Evolutionary conservation across 2,888 invertebrate genomes (phyloP).

Genomic region (Oxytorus armatus): DNA sequence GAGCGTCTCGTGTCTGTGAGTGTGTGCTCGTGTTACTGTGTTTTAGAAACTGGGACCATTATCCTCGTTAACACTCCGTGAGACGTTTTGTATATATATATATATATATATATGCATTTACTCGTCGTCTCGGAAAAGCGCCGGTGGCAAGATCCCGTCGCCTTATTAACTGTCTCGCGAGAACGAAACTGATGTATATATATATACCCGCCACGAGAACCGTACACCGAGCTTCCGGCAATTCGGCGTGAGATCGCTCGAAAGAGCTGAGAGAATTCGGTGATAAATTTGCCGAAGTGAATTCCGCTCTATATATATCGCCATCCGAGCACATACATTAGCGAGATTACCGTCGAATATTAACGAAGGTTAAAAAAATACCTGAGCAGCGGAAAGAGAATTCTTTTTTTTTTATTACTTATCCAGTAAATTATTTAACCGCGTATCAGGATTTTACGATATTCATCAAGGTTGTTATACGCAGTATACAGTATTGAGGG

Average conservation of each 20-base stretch:
- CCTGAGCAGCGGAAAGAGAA: background rate
- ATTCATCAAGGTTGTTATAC: too few relatives aligned
- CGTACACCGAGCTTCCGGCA: constrained; percentile 36
- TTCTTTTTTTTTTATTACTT: background rate
- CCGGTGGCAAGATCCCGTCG: constrained; percentile 42
- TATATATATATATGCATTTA: constrained; percentile 21
- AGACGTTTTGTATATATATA: constrained; percentile 22
- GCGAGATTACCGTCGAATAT: constrained; percentile 11
- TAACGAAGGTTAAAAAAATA: constrained; percentile 14
- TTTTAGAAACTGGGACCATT: constrained; percentile 58
- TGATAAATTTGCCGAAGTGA: constrained; percentile 48
- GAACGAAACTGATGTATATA: constrained; percentile 52
- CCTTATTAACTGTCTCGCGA: constrained; percentile 63
- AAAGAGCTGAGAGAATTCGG: constrained; percentile 30
- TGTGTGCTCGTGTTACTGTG: constrained; percentile 2
- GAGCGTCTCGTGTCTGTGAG: constrained; percentile 19
- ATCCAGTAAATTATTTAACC: background rate
- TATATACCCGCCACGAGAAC: constrained; percentile 20
- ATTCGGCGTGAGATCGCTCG: constrained; percentile 39
- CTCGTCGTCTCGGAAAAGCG: constrained; percentile 38
- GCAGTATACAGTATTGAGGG: too few relatives aligned
- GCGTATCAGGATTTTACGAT: too few relatives aligned
- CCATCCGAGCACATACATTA: constrained; percentile 12
- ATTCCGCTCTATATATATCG: constrained; percentile 18
- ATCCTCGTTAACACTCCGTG: constrained; percentile 63